These are phyloP conservation scores for Epicauta chinensis DNA, from an alignment of 1,140 invertebrate species.

Conservation along the genomic window DNA sequence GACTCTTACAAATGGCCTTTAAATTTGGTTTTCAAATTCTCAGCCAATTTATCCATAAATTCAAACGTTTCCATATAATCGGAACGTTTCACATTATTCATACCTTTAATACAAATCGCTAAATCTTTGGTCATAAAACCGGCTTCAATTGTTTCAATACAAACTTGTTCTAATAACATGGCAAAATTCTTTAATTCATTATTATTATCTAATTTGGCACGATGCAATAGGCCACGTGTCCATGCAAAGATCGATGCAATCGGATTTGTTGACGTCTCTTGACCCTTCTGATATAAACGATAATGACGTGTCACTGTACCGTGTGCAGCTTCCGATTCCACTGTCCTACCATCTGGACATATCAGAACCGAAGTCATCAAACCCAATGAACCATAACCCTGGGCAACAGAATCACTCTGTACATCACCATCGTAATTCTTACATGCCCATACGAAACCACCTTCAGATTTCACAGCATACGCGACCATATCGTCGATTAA, in stretches of 20 bases:
- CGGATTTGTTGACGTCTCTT: slow-evolving; percentile 96
- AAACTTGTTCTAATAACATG: slow-evolving; percentile 80
- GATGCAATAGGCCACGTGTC: slow-evolving; percentile 82
- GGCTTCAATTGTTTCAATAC: slow-evolving; percentile 89
- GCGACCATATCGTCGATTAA: slow-evolving; percentile 99
- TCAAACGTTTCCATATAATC: slow-evolving; percentile 98
- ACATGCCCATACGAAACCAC: slow-evolving; percentile 98
- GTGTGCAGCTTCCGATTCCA: slow-evolving; percentile 96
- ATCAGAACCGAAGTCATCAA: slow-evolving; percentile 94
- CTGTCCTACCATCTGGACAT: slow-evolving; percentile 94
- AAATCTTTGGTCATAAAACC: slow-evolving; percentile 99
- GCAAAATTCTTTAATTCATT: slow-evolving; percentile 68
- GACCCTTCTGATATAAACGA: slow-evolving; percentile 87
- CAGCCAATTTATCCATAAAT: slow-evolving; percentile 93
- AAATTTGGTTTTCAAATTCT: slow-evolving; percentile 66
- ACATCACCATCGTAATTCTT: slow-evolving; percentile 99
- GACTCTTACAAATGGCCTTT: slow-evolving; percentile 48
- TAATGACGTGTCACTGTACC: slow-evolving; percentile 96
- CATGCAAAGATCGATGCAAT: slow-evolving; percentile 99
- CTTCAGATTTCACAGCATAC: slow-evolving; percentile 95
- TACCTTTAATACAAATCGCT: slow-evolving; percentile 95
- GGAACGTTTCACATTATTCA: slow-evolving; percentile 68
- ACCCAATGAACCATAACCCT: slow-evolving; percentile 88
- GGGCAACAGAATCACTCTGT: slow-evolving; percentile 95
- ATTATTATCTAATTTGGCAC: slow-evolving; percentile 91